Conservation (phyloP, 2,113 vertebrate genomes). For the Mus pahari region DNA sequence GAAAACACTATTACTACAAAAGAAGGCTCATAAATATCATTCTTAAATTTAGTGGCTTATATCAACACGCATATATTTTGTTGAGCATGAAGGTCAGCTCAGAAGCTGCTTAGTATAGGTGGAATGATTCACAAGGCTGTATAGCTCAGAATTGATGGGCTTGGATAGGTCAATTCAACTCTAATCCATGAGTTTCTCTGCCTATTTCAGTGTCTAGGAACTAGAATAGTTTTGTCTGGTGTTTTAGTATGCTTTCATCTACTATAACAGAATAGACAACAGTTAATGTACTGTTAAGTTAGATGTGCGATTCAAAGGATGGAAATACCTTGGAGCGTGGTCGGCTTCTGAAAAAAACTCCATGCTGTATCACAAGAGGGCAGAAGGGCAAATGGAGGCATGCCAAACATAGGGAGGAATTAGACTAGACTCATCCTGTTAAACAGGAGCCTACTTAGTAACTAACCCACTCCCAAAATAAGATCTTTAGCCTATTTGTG, state of each 20-base stretch:
- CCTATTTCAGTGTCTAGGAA: background rate
- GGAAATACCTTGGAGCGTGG: background rate
- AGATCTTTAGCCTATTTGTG: background rate
- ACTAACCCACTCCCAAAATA: background rate
- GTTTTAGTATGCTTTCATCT: background rate
- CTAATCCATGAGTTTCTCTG: background rate
- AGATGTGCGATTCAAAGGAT: background rate
- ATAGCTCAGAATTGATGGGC: background rate
- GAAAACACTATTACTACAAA: conserved; percentile 1
- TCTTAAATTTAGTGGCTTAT: background rate
- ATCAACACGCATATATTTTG: background rate
- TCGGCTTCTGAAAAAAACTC: background rate
- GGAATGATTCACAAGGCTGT: background rate
- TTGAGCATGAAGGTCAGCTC: background rate
- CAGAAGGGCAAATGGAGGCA: background rate
- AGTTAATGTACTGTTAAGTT: background rate
- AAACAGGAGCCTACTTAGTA: no score
- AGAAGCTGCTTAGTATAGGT: background rate
- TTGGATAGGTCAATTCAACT: background rate
- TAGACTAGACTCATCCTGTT: background rate
- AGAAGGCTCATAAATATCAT: background rate
- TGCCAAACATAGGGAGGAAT: background rate
- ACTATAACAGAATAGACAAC: background rate
- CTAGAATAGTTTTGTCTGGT: background rate
- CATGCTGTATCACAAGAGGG: background rate